phyloP scores from a whole-genome alignment of 2,888 invertebrate genomes.

The Zaprionus bogoriensis region DNA sequence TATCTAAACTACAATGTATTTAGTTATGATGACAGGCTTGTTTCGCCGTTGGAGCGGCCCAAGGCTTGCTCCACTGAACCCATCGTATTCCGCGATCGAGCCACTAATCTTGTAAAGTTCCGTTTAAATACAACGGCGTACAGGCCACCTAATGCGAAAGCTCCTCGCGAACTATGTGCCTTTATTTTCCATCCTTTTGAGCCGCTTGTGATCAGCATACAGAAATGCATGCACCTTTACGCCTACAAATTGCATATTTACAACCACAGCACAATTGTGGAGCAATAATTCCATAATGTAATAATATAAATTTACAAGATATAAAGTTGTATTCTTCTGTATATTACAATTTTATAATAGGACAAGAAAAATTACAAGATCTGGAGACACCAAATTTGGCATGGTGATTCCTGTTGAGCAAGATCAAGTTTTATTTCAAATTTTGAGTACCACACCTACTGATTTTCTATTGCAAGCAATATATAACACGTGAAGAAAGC shows the following conservation, averaged over 20 bases:
- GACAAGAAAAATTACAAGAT: too few species aligned
- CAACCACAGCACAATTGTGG: constrained; percentile 83
- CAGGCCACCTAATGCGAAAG: constrained; percentile 1
- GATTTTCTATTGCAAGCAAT: too few species aligned
- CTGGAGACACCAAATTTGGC: too few species aligned
- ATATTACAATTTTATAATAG: too few species aligned
- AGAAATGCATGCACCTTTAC: constrained; percentile 95
- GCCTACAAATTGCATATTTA: constrained; percentile 97
- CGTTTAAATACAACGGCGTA: constrained; percentile 85
- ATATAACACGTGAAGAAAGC: too few species aligned
- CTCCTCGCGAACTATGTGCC: constrained; percentile 91
- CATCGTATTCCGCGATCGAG: constrained; percentile 93
- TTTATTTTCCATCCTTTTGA: constrained; percentile 98
- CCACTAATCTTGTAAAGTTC: constrained; percentile 91
- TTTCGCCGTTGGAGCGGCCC: constrained; percentile 97
- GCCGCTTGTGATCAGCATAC: constrained; percentile 97
- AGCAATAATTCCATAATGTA: constrained; percentile 17
- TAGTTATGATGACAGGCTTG: constrained; percentile 97
- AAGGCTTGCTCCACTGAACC: constrained; percentile 92
- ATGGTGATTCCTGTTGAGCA: too few species aligned
- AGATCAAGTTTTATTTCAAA: too few species aligned
- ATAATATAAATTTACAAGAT: not conserved
- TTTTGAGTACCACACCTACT: too few species aligned
- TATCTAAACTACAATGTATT: constrained; percentile 96
- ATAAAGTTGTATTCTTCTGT: too few species aligned